A percentile compares a stretch with the other conserved stretches of the same genome.
Conservation (phyloP, 1,140 invertebrate species). For the Papilio polytes region DNA sequence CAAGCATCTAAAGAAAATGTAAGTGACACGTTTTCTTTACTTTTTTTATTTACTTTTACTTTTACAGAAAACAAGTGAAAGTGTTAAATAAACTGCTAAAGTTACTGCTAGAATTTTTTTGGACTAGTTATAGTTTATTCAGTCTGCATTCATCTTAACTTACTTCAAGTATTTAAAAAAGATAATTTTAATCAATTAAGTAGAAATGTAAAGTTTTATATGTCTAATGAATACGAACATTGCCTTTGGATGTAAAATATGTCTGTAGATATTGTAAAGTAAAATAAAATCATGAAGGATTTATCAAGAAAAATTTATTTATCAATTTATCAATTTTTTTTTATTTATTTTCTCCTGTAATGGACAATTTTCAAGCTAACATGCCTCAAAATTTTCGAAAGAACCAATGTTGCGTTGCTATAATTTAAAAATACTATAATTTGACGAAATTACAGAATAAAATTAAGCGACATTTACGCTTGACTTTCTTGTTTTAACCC, state of each 20-base stretch:
- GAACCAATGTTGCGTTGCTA: background rate
- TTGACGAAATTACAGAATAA: background rate
- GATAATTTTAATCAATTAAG: background rate
- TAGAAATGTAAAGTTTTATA: background rate
- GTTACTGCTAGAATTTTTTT: background rate
- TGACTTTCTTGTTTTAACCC: slow-evolving; percentile 29
- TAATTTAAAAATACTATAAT: background rate
- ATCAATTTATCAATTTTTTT: too few species aligned
- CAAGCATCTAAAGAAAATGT: slow-evolving; percentile 12
- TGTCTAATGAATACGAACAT: background rate
- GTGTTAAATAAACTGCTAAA: background rate
- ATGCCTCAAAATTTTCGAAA: background rate
- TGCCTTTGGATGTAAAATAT: background rate
- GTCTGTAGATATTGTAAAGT: background rate
- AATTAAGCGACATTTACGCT: slow-evolving; percentile 5
- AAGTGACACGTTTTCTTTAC: too few species aligned
- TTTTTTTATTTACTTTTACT: slow-evolving; percentile 22
- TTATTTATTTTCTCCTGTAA: background rate
- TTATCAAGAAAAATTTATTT: too few species aligned
- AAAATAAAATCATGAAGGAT: background rate
- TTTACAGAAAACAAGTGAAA: slow-evolving; percentile 9
- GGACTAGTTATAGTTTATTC: background rate
- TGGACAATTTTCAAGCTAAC: background rate
- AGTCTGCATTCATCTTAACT: background rate
- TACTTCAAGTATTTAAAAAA: background rate